phyloP scores from a whole-genome alignment of 2,888 invertebrate genomes.

The Mongoloraphidia duomilia region DNA sequence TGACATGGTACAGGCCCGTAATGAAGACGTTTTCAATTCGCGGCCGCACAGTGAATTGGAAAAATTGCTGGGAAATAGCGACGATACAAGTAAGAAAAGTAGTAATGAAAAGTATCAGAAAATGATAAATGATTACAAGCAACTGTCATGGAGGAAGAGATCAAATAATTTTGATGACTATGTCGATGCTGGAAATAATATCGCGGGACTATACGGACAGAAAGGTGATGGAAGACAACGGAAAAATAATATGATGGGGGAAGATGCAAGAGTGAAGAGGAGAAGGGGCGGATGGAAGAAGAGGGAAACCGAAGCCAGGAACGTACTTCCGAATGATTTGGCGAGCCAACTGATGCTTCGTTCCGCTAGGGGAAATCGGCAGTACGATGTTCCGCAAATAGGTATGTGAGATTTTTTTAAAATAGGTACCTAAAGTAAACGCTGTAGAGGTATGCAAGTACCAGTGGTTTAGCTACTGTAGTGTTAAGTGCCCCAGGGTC shows the following conservation, averaged over 20 bases:
- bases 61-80: too few relatives aligned
- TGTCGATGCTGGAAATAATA: background rate
- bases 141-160: background rate
- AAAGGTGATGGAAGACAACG: too few relatives aligned
- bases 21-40: slow-evolving; percentile 26
- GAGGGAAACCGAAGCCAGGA: slow-evolving; percentile 20
- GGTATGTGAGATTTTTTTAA: slow-evolving; percentile 34
- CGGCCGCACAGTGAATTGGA: slow-evolving; percentile 1
- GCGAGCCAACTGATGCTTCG: slow-evolving; percentile 67
- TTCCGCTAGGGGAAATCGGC: slow-evolving; percentile 57
- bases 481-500: too few relatives aligned
- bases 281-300: slow-evolving; percentile 20
- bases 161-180: background rate
- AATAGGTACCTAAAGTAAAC: too few relatives aligned
- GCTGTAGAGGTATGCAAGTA: too few relatives aligned
- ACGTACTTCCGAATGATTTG: slow-evolving; percentile 38
- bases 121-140: background rate
- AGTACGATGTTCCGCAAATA: slow-evolving; percentile 77
- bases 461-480: too few relatives aligned
- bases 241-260: slow-evolving; percentile 8
- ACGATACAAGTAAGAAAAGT: too few relatives aligned
- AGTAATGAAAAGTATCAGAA: background rate
- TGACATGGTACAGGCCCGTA: slow-evolving; percentile 24
- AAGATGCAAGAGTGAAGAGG: slow-evolving; percentile 2
- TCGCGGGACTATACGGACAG: too few relatives aligned